Evolutionary conservation across 2,113 vertebrate genomes (phyloP), one percentile per base, ranked within the genome.

Genomic region (Asarcornis scutulata): DNA sequence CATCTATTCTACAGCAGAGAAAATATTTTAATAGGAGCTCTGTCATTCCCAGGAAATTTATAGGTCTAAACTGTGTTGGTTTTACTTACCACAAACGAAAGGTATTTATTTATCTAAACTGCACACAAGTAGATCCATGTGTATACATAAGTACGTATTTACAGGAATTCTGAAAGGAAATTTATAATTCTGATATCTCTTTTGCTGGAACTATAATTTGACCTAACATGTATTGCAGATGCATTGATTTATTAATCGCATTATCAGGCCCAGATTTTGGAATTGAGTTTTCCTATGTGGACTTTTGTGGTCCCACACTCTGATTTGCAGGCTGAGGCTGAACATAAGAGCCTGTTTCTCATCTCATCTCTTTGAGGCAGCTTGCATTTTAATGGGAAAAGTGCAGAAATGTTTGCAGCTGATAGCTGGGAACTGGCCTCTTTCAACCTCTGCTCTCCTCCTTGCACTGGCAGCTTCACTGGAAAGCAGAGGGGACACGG

Each of bases 101-200:
- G 29, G 11, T 50, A 63, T 50, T 69, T 84, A 13, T 86, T 95
- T 83, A 77, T 78, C 36, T 59, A 64, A 93, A 77, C 42, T 92
- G 38, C 81, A 36, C 10, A 56, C 9, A 66, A 66, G 10, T 62
- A 84, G 12, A 36, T 89, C 31, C 25, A 34, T 56, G 21, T 53
- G 36, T 55, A 56, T 74, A 62, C n/a, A 78, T 1, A 32, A 79
- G 55, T 50, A 69, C 3, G 5, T 55, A 56, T n/a, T 82, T 48
- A 59, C 13, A 36, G 34, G 32, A 84, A 88, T 23, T 72, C 79
- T 81, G 46, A 79, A 59, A 79, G 6, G 27, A 89, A 42, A 62
- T 63, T 79, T 63, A 17, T 69, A 53, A 89, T 60, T 69, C 17
- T 79, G 10, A 34, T 42, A 29, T 34, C 10, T 91, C 8, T 64